phyloP scores from a whole-genome alignment of 2,113 vertebrate species.

The Propithecus coquereli region DNA sequence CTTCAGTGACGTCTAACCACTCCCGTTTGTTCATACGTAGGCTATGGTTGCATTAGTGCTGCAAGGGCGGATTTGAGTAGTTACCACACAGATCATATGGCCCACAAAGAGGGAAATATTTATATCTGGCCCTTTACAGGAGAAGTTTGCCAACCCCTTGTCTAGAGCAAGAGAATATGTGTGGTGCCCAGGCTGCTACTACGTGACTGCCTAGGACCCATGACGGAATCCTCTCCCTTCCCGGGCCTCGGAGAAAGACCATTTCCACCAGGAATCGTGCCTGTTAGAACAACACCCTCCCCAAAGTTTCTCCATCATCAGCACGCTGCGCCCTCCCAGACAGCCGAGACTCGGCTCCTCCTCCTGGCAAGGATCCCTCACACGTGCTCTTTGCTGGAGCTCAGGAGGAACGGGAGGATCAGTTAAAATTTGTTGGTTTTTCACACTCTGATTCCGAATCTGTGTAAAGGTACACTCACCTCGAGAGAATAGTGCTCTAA shows the following conservation, averaged over 20 bases:
- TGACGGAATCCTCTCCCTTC: not conserved
- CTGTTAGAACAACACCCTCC: not conserved
- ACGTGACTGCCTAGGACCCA: not conserved
- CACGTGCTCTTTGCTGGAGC: not conserved
- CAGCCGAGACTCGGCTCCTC: not conserved
- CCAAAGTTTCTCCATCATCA: not conserved
- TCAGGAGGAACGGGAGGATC: not conserved
- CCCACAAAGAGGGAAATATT: not conserved
- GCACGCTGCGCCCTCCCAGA: not conserved
- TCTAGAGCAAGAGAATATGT: not conserved
- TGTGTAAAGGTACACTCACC: not conserved
- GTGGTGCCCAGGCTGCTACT: too few species aligned
- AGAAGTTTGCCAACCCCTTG: not conserved
- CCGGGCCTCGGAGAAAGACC: not conserved
- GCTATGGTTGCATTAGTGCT: accelerated
- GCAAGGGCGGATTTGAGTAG: not conserved
- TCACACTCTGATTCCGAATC: not conserved
- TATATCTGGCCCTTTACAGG: not conserved
- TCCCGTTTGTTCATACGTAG: not conserved
- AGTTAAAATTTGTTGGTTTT: not conserved
- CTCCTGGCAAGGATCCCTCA: not conserved
- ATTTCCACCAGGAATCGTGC: accelerated
- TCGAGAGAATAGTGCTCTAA: not conserved
- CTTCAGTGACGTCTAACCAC: not conserved
- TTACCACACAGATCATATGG: not conserved